Evolutionary conservation across 2,888 invertebrate species (phyloP), one percentile per base, ranked within the genome.

Genomic region (Hyppa rectilinea): DNA sequence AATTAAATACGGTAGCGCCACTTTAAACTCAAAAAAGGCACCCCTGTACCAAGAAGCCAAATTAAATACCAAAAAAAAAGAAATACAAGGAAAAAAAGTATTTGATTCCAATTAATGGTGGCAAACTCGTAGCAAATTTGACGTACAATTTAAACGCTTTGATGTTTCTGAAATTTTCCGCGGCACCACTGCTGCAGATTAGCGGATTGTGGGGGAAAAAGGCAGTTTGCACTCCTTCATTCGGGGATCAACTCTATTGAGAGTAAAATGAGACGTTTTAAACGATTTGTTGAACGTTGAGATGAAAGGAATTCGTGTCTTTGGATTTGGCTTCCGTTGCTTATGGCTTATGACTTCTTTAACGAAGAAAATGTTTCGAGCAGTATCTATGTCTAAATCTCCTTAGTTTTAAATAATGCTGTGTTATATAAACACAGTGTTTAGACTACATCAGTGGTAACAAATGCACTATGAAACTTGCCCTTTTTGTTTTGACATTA

Each of bases 121-220:
- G 68, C 53, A 80, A 71, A 84, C 68, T 82, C 55, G 40, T 59
- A 59, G 45, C 81, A 62, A 80, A 81, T 80, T 78, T 71, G 67
- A 80, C 67, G 78, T 81, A 72, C 74, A 79, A 82, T 86, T 86
- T 86, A 84, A 86, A 88, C 81, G 87, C 87, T 89, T 89, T 89
- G 89, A 88, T 87, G 86, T 86, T 71, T 72, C 53, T 66, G 76
- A 73, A 84, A 83, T 78, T 74, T 72, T 82, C 68, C 67, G 80
- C 62, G 63, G 68, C 52, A 56, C 49, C 70, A 67, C 84, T 84
- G 86, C 82, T 81, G 52, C 49, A 65, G 84, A 85, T 85, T 85
- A 83, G 59, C 55, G 74, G 80, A 78, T 84, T 85, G 64, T 73
- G 79, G 70, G 52, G 68, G 43, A 26, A 75, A 83, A 83, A 74